phyloP scores from a whole-genome alignment of 2,113 vertebrate species.

The Aleadryas rufinucha region DNA sequence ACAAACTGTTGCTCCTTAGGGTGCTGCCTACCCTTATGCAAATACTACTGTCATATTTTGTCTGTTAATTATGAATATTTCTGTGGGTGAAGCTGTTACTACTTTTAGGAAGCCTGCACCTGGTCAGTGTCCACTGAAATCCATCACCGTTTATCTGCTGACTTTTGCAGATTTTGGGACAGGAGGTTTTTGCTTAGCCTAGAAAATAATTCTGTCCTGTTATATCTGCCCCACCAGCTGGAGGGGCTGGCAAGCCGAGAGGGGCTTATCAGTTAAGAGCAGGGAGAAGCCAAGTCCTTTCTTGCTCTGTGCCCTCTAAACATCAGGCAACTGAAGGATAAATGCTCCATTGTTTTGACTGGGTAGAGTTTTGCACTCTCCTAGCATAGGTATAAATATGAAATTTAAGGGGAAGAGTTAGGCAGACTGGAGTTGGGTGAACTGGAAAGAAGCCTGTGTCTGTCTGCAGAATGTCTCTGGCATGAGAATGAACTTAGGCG shows the following conservation, averaged over 20 bases:
- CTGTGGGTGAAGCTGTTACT: background rate
- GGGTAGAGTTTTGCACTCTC: background rate
- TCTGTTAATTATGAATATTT: background rate
- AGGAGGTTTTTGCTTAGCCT: conserved; percentile 2
- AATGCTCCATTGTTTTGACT: background rate
- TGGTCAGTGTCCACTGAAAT: background rate
- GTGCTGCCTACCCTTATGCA: background rate
- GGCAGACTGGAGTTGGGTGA: background rate
- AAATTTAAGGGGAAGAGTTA: background rate
- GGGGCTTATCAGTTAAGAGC: background rate
- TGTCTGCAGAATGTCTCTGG: background rate
- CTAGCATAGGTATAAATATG: background rate
- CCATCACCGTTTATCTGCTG: background rate
- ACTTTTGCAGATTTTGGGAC: background rate
- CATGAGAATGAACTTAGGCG: background rate
- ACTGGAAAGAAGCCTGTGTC: background rate
- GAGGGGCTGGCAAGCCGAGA: background rate
- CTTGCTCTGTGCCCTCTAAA: background rate
- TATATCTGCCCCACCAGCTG: background rate
- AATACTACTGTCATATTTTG: background rate
- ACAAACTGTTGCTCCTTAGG: background rate
- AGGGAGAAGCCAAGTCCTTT: background rate
- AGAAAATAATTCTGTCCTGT: background rate
- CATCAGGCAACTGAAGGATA: background rate
- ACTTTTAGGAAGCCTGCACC: background rate